phyloP scores from a whole-genome alignment of 2,113 vertebrate species.

The Rhipidura dahli region DNA sequence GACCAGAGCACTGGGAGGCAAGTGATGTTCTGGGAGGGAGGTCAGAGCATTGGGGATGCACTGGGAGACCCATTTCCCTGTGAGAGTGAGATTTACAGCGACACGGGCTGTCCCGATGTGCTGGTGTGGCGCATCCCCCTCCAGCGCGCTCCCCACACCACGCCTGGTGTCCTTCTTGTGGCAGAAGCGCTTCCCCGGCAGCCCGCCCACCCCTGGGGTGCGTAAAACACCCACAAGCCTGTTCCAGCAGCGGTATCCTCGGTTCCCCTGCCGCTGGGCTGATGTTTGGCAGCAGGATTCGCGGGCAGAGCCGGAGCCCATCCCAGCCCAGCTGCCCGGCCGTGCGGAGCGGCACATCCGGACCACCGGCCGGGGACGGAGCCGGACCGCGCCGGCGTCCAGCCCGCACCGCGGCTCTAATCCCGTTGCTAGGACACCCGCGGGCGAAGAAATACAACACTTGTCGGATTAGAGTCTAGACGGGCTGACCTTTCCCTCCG shows the following conservation, averaged over 20 bases:
- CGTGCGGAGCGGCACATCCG: neutral
- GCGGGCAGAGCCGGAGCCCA: fast-evolving
- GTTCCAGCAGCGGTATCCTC: neutral
- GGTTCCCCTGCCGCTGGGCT: fast-evolving
- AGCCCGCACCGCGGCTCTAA: neutral
- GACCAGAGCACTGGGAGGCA: neutral
- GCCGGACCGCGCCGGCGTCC: neutral
- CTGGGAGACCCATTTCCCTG: fast-evolving
- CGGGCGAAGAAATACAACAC: neutral
- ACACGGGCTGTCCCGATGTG: neutral
- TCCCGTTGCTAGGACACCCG: conserved; percentile 56
- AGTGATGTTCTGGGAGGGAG: neutral
- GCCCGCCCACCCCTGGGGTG: neutral
- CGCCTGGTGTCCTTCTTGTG: fast-evolving
- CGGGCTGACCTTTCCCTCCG: conserved; percentile 49
- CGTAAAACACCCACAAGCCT: fast-evolving
- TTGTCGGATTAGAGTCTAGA: conserved; percentile 54
- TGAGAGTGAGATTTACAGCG: fast-evolving
- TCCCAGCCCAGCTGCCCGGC: neutral
- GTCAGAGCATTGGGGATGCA: neutral
- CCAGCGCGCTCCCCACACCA: neutral
- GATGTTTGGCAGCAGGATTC: fast-evolving
- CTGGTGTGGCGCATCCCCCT: neutral
- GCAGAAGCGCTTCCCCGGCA: neutral
- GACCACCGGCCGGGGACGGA: neutral